Evolutionary conservation across 2,888 invertebrate genomes (phyloP).

Genomic region (Hypomecis punctinalis): DNA sequence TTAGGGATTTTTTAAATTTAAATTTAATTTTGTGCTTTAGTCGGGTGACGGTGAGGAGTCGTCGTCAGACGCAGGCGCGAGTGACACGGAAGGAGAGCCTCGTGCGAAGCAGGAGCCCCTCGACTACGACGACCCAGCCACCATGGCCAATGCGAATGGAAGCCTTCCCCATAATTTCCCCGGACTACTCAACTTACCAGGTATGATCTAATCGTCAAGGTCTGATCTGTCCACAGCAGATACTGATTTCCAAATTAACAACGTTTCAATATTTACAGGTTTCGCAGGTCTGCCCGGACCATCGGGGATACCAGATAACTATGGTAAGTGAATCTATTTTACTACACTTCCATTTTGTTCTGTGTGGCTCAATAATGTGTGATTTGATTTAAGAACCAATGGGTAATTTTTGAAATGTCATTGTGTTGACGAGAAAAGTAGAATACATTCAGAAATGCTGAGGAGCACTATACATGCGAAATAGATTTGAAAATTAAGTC

Average conservation of each 20-base stretch:
- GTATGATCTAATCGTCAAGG: constrained; percentile 65
- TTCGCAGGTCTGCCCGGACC: constrained; percentile 91
- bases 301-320: constrained; percentile 94
- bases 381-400: constrained; percentile 18
- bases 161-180: constrained; percentile 90
- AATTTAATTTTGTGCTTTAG: constrained; percentile 41
- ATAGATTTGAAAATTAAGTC: no score
- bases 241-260: neutral
- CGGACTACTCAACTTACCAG: constrained; percentile 92
- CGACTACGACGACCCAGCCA: constrained; percentile 89
- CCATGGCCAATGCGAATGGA: constrained; percentile 87
- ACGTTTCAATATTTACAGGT: constrained; percentile 81
- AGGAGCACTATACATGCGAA: no score
- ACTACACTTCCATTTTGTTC: constrained; percentile 49
- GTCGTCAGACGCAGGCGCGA: constrained; percentile 93
- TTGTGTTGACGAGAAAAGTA: no score
- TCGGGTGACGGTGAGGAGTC: constrained; percentile 91
- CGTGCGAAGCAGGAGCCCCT: constrained; percentile 90
- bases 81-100: constrained; percentile 87
- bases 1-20: no score
- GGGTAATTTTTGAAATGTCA: no score
- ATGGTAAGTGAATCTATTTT: constrained; percentile 86
- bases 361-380: constrained; percentile 66
- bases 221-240: neutral
- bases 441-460: no score